phyloP scores from a whole-genome alignment of 2,797 vertebrate genomes.

The Pteronotus mesoamericanus region DNA sequence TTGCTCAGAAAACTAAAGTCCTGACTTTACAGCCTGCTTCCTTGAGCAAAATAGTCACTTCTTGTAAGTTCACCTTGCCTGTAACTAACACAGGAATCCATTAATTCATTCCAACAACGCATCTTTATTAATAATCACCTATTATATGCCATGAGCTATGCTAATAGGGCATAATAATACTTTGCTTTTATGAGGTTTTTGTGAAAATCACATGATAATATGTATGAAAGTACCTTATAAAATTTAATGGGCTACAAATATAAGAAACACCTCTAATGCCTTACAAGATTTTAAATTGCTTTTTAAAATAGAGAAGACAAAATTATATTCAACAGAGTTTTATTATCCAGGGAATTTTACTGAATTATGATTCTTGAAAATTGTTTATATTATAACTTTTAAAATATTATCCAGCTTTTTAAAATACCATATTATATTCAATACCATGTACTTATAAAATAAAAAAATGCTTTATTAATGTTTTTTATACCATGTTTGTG shows the following conservation, averaged over 20 bases:
- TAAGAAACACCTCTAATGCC: constrained; percentile 62
- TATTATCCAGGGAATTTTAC: constrained; percentile 61
- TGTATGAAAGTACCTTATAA: constrained; percentile 56
- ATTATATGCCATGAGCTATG: neutral
- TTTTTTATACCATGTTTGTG: neutral
- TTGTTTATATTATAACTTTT: constrained; percentile 52
- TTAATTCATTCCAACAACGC: neutral
- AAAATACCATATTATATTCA: neutral
- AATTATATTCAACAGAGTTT: constrained; percentile 55
- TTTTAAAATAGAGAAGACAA: constrained; percentile 64
- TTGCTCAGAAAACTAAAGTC: neutral
- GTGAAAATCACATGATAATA: constrained; percentile 53
- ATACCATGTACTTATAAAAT: neutral
- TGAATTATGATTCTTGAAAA: constrained; percentile 67
- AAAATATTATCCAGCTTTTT: constrained; percentile 58
- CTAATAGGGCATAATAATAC: constrained; percentile 30
- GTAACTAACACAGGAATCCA: neutral
- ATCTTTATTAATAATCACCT: constrained; percentile 57
- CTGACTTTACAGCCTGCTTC: neutral
- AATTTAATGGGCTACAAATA: constrained; percentile 68
- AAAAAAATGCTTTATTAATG: neutral
- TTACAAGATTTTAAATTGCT: constrained; percentile 59
- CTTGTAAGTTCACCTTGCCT: constrained; percentile 10
- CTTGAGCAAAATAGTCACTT: neutral
- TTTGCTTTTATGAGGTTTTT: constrained; percentile 22